Percentiles rank a stretch among this genome's conserved stretches.
These are phyloP conservation scores for Lepidocyrtinus sp. DNA, from an alignment of 2,888 invertebrate species.

Conservation along the genomic window DNA sequence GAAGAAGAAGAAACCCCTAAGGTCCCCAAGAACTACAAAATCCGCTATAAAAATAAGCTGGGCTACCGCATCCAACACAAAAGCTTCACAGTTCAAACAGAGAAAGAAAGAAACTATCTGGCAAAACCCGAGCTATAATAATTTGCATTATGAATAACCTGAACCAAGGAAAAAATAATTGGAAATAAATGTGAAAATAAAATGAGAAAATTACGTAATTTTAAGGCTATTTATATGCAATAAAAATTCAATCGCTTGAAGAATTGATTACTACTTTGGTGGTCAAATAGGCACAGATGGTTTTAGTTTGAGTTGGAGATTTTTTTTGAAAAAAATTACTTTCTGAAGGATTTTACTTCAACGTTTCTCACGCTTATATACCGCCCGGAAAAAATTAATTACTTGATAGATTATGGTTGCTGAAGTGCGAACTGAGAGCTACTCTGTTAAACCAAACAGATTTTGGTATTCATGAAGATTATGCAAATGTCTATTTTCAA, in stretches of 20 bases:
- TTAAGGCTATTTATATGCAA: no score
- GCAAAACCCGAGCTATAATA: no score
- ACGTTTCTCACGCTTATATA: neutral
- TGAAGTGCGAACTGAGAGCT: constrained; percentile 27
- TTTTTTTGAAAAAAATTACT: neutral
- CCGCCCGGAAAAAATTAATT: neutral
- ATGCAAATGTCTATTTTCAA: neutral
- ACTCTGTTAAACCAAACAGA: constrained; percentile 11
- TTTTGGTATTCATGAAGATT: neutral
- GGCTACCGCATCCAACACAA: no score
- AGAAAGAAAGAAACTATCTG: no score
- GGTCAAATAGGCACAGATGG: neutral
- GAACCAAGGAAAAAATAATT: no score
- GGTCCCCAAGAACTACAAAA: no score
- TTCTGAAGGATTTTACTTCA: neutral
- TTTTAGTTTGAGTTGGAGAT: neutral
- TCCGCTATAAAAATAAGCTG: no score
- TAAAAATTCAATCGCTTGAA: no score
- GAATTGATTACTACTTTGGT: no score
- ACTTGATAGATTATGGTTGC: constrained; percentile 1
- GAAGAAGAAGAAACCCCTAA: no score
- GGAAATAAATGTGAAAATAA: neutral
- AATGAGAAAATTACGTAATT: neutral
- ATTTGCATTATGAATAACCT: no score
- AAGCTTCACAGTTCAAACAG: no score